Evolutionary conservation across 2,888 invertebrate species (phyloP).

Genomic region (Melanophora roralis): DNA sequence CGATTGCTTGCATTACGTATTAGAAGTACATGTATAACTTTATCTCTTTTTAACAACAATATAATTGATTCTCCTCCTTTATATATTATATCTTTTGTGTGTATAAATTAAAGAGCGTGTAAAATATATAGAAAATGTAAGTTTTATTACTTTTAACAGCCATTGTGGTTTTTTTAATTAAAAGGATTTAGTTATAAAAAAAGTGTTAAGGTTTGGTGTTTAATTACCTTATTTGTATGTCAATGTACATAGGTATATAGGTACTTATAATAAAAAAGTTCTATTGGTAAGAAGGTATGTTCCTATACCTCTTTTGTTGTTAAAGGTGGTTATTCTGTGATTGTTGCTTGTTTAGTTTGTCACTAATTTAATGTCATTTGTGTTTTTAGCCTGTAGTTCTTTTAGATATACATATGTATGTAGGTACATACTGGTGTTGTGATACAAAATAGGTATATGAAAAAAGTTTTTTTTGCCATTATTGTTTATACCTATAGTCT

Average conservation of each 20-base stretch:
- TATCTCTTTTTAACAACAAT: conserved; percentile 56
- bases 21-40: conserved; percentile 3
- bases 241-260: no score
- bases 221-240: conserved; percentile 15
- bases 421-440: conserved; percentile 1
- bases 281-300: no score
- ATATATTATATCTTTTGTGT: no score
- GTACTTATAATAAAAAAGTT: no score
- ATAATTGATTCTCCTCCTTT: conserved; percentile 27
- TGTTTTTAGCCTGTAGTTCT: background rate
- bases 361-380: no score
- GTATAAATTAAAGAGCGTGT: no score
- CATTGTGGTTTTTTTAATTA: conserved; percentile 65
- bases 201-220: conserved; percentile 33
- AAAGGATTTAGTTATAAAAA: conserved; percentile 48
- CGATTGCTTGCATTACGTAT: background rate
- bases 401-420: background rate
- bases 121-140: conserved; percentile 29
- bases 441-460: no score
- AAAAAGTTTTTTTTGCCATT: no score
- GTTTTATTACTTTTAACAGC: conserved; percentile 54
- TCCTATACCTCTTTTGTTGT: no score
- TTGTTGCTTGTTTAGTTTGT: conserved; percentile 11
- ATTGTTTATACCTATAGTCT: no score
- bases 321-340: background rate